Evolutionary conservation across 2,888 invertebrate species (phyloP), one percentile per base, ranked within the genome.

Genomic region (Ophonus ardosiacus): DNA sequence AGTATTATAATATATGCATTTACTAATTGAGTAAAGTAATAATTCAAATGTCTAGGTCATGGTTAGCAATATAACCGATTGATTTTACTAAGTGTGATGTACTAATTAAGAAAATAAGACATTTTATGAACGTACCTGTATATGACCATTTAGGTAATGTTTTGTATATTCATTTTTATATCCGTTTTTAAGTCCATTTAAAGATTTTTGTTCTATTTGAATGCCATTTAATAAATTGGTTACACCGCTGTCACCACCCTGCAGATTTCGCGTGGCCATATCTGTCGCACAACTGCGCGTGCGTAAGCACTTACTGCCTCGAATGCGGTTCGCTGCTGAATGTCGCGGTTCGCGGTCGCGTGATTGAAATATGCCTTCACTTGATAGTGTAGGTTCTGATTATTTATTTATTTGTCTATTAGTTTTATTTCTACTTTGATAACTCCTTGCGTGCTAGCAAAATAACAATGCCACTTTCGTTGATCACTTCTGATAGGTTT

Each of bases 191-290:
- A 80, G 18, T 13, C 85, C 85, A 71, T 85, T 81, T 63, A 80
- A 21, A 10, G 40, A 31, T 61, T 38, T 61, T 80, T 40, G 18
- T 18, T 85, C 63, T 4, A 63, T 63, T 84, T 85, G 78, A 79
- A 87, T 85, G 56, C 87, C 87, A 86, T 87, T 88, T 86, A 87
- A 79, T 74, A 87, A 85, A 86, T 87, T 87, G n/a, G 86, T 87
- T 79, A 87, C 85, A 13, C 87, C 86, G 78, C 84, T 81, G 68
- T 87, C 87, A 83, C 86, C 87, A 85, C 87, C 87, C 87, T 87
- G 86, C 79, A 86, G 86, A 86, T 87, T 87, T 87, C 86, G 87
- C 86, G 87, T 87, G 85, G 87, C 86, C 87, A 87, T 87, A 18
- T 85, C 85, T 85, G 59, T 83, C 86, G 81, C 83, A 81, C 80